phyloP scores from a whole-genome alignment of 2,797 vertebrate genomes.

The Eptatretus atami region DNA sequence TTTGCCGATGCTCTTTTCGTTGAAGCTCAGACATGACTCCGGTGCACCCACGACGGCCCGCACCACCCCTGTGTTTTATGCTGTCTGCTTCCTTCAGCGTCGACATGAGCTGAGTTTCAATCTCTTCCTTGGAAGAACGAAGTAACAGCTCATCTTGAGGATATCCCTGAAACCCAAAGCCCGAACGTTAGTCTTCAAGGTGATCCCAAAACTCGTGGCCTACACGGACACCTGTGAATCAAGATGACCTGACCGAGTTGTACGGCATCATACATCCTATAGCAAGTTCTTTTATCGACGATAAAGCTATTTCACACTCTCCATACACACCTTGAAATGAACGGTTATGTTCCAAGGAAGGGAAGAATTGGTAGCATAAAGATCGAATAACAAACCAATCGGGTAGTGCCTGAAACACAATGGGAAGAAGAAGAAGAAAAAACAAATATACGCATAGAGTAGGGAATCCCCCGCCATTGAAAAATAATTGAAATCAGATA shows the following conservation, averaged over 20 bases:
- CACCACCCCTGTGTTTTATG: slow-evolving; percentile 84
- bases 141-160: slow-evolving; percentile 51
- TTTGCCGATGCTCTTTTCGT: slow-evolving; percentile 95
- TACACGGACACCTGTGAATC: no score
- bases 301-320: no score
- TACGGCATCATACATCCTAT: no score
- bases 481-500: no score
- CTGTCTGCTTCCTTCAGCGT: slow-evolving; percentile 92
- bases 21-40: slow-evolving; percentile 85
- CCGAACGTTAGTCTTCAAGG: slow-evolving; percentile 8
- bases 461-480: no score
- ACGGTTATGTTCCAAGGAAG: slow-evolving; percentile 88
- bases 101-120: slow-evolving; percentile 96
- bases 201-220: no score
- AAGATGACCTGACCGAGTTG: no score
- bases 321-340: slow-evolving; percentile 38
- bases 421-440: no score
- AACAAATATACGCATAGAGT: no score
- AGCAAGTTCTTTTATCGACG: no score
- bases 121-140: slow-evolving; percentile 48
- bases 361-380: slow-evolving; percentile 43
- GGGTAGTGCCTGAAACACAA: slow-evolving; percentile 38
- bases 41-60: no score
- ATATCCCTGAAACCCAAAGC: slow-evolving; percentile 20
- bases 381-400: slow-evolving; percentile 80